Conservation (phyloP, 1,140 invertebrate genomes). For the Caenorhabditis latens region DNA sequence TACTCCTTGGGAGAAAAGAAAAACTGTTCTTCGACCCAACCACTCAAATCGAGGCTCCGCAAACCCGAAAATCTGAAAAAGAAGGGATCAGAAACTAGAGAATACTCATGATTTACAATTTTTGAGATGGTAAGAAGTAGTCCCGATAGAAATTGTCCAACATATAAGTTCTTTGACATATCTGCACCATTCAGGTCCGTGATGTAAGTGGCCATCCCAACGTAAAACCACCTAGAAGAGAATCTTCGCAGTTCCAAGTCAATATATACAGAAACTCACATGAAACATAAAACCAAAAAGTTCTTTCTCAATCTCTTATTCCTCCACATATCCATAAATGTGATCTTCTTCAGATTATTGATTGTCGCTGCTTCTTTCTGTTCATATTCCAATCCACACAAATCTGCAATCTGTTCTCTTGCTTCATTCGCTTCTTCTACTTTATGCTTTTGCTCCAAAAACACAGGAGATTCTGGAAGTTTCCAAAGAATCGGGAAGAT, state of each 20-base stretch:
- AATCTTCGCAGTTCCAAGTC: neutral
- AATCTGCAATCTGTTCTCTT: constrained; percentile 20
- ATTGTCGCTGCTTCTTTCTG: neutral
- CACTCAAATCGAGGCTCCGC: constrained; percentile 45
- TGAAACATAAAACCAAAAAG: constrained; percentile 49
- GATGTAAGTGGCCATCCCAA: constrained; percentile 35
- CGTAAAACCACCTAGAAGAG: constrained; percentile 31
- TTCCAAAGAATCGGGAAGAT: constrained; percentile 20
- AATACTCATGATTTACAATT: neutral
- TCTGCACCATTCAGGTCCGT: constrained; percentile 53
- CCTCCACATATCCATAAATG: constrained; percentile 39
- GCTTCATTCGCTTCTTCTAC: constrained; percentile 31
- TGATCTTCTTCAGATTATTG: constrained; percentile 25
- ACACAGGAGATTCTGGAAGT: constrained; percentile 53
- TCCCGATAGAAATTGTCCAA: constrained; percentile 55
- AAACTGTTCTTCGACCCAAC: constrained; percentile 26
- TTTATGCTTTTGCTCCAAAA: constrained; percentile 40
- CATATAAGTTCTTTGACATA: constrained; percentile 49
- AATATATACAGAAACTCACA: neutral
- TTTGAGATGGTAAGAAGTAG: constrained; percentile 6
- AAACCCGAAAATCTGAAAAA: constrained; percentile 41
- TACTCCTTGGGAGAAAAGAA: neutral
- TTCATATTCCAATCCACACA: constrained; percentile 23
- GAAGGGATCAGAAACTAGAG: neutral
- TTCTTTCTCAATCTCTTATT: constrained; percentile 30